Base-by-base conservation (phyloP, 2,113 vertebrate genomes). In the Glaucomys volans region DNA sequence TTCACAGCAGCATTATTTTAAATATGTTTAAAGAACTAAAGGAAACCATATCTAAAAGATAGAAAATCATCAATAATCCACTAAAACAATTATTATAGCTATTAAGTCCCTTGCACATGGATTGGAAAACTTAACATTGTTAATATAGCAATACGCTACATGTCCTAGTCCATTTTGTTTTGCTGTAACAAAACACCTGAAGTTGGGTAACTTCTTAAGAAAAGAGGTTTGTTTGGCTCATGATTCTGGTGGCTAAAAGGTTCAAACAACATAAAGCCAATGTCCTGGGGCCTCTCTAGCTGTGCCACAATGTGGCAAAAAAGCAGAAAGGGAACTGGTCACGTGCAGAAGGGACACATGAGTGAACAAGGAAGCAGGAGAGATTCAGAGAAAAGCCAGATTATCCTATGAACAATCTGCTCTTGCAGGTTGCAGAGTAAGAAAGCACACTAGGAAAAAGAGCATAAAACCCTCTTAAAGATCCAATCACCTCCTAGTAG, bases 11-110 rank as follows among this genome's bases (percentile, higher is more conserved):
- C 62, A 64, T 80, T 74, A 80, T 81, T 64, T 89, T 52, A 93
- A 96, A 71, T 50, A 82, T 76, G 18, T 81, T 96, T 64, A 57
- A 77, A 93, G 44, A 88, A 96, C 37, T 89, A 95, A 91, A 93
- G 44, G 71, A 90, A 95, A 86, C 24, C 35, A 88, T 32, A 62
- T 64, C 59, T 84, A 83, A 86, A 66, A 47, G 35, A 90, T 4
- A 76, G 52, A 93, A 91, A 86, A 62, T 42, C 14, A 50, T 90
- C 64, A 87, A 35, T 30, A 95, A 91, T 50, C 32, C 80, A 95
- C 62, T 84, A 89, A 76, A 94, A 20, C 71, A 91, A 44, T 18
- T 50, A 77, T 72, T 42, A 40, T 18, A 84, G 59, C 47, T 71
- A 79, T 69, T 80, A 75, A 79, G 74, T 69, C 42, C 57, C 77